A percentile compares a stretch with the other conserved stretches of the same genome.
Evolutionary conservation across 2,113 vertebrate genomes (phyloP).

Genomic region (Cyanistes caeruleus): DNA sequence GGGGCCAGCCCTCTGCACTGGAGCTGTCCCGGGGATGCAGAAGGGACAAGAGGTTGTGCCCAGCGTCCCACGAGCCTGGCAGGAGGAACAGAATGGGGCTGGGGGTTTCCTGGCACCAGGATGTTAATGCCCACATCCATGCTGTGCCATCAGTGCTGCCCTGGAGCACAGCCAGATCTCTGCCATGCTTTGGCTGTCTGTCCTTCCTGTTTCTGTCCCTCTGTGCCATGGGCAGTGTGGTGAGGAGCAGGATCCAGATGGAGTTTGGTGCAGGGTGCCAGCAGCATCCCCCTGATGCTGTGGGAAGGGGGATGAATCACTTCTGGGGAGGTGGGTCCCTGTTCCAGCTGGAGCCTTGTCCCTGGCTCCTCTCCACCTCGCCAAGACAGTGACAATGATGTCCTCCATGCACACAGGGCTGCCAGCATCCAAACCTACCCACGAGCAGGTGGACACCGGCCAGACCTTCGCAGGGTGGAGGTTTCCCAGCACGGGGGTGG

Average conservation of each 20-base stretch:
- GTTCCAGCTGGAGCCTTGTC: background rate
- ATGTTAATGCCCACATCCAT: background rate
- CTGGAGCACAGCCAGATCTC: background rate
- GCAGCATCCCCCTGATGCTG: background rate
- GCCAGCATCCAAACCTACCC: background rate
- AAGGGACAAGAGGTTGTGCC: background rate
- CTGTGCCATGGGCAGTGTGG: background rate
- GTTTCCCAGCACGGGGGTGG: background rate
- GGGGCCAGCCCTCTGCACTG: background rate
- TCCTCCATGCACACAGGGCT: accelerated
- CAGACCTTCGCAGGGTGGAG: background rate
- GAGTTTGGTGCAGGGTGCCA: background rate
- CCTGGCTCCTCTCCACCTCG: background rate
- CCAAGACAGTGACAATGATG: accelerated
- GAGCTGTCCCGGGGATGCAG: accelerated
- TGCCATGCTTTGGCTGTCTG: background rate
- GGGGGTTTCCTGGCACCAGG: background rate
- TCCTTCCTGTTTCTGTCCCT: background rate
- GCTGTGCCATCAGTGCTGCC: background rate
- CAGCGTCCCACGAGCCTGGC: background rate
- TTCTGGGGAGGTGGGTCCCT: background rate
- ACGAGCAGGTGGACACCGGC: accelerated
- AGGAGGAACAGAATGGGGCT: background rate
- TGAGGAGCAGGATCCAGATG: accelerated
- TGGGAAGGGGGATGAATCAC: background rate